Base-by-base conservation (phyloP, 23 tunicate species). In the Aplidium turbinatum region DNA sequence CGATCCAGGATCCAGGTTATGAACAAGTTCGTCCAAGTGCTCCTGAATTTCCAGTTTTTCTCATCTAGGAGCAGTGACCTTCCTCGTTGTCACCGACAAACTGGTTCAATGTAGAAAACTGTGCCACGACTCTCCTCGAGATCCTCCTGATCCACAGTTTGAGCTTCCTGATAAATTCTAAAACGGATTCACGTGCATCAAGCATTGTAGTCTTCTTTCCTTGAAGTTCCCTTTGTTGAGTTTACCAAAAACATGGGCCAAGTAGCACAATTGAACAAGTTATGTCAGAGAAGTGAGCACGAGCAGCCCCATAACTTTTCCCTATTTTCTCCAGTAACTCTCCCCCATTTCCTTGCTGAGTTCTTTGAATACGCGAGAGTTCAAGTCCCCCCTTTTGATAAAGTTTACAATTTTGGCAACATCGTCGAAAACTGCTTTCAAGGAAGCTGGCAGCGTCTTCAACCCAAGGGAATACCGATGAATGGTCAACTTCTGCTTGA, bases 61-160 rank as follows among this genome's bases (percentile, higher is more conserved):
- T 42, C 48, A 42, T 42, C 48, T 42, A 42, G 48, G 48, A 42
- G 48, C n/a, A n/a, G 48, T 42, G 13, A 54, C 22, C 61, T 54
- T 54, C 22, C 61, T 54, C 23, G 23, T n/a, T 54, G 61, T 20
- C 61, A 54, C 21, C 61, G 22, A 54, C 23, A 54, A 54, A 54
- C 61, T 54, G 61, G 21, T 54, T n/a, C 61, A 54, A 54, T 54
- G 22, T 54, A 54, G 23, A n/a, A 54, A 54, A 54, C 61, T 54
- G 61, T 54, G 61, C 23, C 61, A 54, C 61, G 21, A 54, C 61
- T 54, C 61, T 20, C 61, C 61, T 54, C 23, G 19, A 54, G 61
- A 54, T 54, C 61, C 61, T 54, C 61, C 61, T 54, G 61, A 22
- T 54, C 61, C 61, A 54, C 23, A 54, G 61, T 54, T 54, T 54